Conservation (phyloP, 2,888 invertebrate genomes). For the Ormyrus labotus region DNA sequence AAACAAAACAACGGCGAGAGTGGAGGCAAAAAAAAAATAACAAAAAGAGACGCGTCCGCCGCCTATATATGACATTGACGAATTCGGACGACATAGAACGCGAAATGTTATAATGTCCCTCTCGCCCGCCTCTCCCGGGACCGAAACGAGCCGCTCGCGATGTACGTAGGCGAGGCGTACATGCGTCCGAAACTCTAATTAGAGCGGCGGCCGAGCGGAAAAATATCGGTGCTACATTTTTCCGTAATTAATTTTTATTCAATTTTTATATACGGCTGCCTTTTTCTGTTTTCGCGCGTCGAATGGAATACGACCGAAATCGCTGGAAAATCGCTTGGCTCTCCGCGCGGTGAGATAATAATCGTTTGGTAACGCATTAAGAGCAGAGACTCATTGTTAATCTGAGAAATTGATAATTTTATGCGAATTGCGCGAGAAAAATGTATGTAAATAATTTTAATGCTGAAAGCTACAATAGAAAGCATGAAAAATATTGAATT, state of each 20-base stretch:
- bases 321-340: no score
- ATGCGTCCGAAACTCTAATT: slow-evolving; percentile 39
- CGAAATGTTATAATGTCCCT: slow-evolving; percentile 38
- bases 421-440: no score
- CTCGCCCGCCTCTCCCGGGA: slow-evolving; percentile 13
- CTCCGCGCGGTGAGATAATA: no score
- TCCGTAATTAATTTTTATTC: slow-evolving; percentile 33
- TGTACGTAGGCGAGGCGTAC: slow-evolving; percentile 6
- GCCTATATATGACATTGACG: slow-evolving; percentile 29
- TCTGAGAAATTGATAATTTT: no score
- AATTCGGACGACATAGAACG: slow-evolving; percentile 13
- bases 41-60: not conserved
- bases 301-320: no score
- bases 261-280: not conserved
- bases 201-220: slow-evolving; percentile 6
- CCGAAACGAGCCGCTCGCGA: not conserved
- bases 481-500: no score
- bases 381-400: no score
- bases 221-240: slow-evolving; percentile 24
- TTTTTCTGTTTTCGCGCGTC: not conserved
- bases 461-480: no score
- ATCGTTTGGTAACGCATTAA: no score
- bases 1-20: not conserved
- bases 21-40: not conserved
- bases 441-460: no score